Evolutionary conservation across 2,113 vertebrate species (phyloP), one percentile per base, ranked within the genome.

Genomic region (Jaculus jaculus): DNA sequence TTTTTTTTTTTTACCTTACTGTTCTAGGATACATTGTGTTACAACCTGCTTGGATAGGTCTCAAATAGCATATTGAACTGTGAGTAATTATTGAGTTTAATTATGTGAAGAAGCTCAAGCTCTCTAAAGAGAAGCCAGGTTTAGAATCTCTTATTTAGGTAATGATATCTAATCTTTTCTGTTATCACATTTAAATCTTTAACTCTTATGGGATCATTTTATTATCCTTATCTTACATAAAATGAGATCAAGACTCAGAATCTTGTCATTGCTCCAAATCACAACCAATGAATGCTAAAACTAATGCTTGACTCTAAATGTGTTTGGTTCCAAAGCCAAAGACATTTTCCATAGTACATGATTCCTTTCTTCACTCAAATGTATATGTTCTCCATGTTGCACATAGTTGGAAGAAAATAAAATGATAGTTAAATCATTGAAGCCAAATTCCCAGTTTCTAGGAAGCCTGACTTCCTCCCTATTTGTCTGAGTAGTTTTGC

Each of bases 401-500:
- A 2, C n/a, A 17, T 47, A 69, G 6, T 5, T 9, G 20, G 8
- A n/a, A 42, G 20, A 11, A 32, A 21, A 58, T 23, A 37, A 72
- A 34, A 23, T 9, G 10, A 5, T 28, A 20, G 11, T 13, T 54
- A 28, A 78, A 30, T 16, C 16, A 51, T 30, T 0, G 5, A 66
- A 8, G n/a, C 21, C 9, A 21, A 42, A 8, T 30, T 58, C 42
- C 21, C 5, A 5, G 26, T 60, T 47, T 58, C 32, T 4, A 21
- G 9, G 16, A 18, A 28, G 8, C 17, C 16, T 24, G 23, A 9
- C 16, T 24, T 13, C 0, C 3, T 3, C 28, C 39, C 39, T 32
- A 13, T 3, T 3, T 4, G 7, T 42, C 21, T 17, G 1, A 5
- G n/a, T 0, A 5, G 24, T 8, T 32, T 28, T 65, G 39, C 26